These are phyloP conservation scores for Neoascia interrupta DNA, from an alignment of 2,888 invertebrate genomes.

Conservation along the genomic window DNA sequence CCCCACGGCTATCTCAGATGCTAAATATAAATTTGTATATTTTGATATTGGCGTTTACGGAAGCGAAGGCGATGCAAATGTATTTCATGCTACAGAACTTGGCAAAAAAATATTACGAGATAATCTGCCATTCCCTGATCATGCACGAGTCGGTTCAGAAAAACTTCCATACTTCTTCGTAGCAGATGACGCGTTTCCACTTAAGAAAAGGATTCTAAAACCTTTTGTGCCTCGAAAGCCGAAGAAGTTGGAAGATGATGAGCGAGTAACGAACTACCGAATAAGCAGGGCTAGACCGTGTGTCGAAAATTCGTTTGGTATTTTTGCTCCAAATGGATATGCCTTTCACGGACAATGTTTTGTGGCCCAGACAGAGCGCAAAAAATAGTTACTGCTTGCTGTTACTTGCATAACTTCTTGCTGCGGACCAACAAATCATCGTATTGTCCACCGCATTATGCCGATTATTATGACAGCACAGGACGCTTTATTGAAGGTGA, in stretches of 20 bases:
- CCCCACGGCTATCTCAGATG: constrained; percentile 18
- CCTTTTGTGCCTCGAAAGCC: constrained; percentile 54
- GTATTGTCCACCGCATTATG: constrained; percentile 11
- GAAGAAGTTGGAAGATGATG: not conserved
- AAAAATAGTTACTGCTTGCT: constrained; percentile 27
- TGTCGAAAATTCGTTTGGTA: constrained; percentile 65
- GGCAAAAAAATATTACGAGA: not conserved
- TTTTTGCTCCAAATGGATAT: constrained; percentile 56
- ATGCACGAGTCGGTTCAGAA: not conserved
- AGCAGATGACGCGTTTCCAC: constrained; percentile 55
- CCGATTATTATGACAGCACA: constrained; percentile 20
- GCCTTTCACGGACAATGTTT: constrained; percentile 19
- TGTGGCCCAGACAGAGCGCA: constrained; percentile 19
- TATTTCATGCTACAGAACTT: constrained; percentile 3
- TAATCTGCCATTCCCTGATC: constrained; percentile 17
- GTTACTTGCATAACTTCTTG: constrained; percentile 35
- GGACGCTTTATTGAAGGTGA: constrained; percentile 36
- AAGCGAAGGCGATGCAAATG: constrained; percentile 13
- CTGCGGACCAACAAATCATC: constrained; percentile 16
- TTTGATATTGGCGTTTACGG: constrained; percentile 15
- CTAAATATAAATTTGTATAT: constrained; percentile 18
- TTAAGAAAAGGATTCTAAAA: constrained; percentile 65
- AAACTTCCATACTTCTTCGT: constrained; percentile 27
- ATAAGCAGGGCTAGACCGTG: constrained; percentile 45
- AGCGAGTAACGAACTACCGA: constrained; percentile 48